Conservation (phyloP, 2,888 invertebrate genomes). For the Papilio protenor region DNA sequence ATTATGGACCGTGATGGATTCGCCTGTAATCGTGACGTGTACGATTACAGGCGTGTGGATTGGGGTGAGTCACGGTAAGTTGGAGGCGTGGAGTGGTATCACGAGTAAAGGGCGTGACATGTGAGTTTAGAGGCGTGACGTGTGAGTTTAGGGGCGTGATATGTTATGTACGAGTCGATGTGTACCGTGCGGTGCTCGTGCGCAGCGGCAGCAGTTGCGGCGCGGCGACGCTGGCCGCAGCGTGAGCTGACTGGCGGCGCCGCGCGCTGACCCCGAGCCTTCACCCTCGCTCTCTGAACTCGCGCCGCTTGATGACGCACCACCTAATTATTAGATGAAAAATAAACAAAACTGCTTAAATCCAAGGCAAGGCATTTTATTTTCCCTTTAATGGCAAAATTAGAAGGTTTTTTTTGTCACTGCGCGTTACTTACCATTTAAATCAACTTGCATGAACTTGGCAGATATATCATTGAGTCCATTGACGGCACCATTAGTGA, state of each 20-base stretch:
- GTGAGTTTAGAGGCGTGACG: background rate
- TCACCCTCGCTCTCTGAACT: slow-evolving; percentile 76
- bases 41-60: too few relatives aligned
- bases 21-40: too few relatives aligned
- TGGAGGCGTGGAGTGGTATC: too few relatives aligned
- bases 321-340: slow-evolving; percentile 39
- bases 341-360: too few relatives aligned
- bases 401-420: too few relatives aligned
- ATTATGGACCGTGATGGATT: too few relatives aligned
- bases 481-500: slow-evolving; percentile 60
- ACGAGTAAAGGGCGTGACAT: too few relatives aligned
- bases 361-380: too few relatives aligned
- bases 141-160: background rate
- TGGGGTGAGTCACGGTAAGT: too few relatives aligned
- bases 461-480: slow-evolving; percentile 64
- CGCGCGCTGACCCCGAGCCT: slow-evolving; percentile 54
- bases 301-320: slow-evolving; percentile 69
- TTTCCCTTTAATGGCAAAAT: too few relatives aligned
- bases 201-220: slow-evolving; percentile 58
- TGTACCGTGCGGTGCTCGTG: slow-evolving; percentile 53
- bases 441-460: slow-evolving; percentile 76
- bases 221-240: slow-evolving; percentile 76
- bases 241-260: slow-evolving; percentile 70
- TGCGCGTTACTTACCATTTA: slow-evolving; percentile 68
- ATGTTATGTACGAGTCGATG: background rate